Evolutionary conservation across 2,113 vertebrate species (phyloP).

Genomic region (Oreochromis niloticus): DNA sequence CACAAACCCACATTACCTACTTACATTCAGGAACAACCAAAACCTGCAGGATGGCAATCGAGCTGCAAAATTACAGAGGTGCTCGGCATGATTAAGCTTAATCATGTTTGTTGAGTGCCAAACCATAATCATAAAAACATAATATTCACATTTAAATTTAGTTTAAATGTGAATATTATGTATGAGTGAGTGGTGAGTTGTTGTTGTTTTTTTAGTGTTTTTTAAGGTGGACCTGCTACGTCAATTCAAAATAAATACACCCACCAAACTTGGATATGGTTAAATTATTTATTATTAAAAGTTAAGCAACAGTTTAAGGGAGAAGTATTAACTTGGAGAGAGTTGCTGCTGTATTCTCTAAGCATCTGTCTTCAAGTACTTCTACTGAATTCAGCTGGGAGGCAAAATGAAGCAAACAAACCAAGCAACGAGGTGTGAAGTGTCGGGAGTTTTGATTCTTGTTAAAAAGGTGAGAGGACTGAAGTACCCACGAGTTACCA

Average conservation of each 20-base stretch:
- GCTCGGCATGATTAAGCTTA: background rate
- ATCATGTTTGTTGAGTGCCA: background rate
- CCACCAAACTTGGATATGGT: background rate
- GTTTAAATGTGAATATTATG: background rate
- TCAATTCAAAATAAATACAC: background rate
- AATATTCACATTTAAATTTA: background rate
- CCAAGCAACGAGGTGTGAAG: background rate
- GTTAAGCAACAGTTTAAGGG: background rate
- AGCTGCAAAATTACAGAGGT: background rate
- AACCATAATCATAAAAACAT: background rate
- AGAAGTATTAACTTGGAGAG: background rate
- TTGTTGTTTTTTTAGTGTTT: background rate
- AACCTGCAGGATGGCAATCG: background rate
- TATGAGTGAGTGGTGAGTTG: background rate
- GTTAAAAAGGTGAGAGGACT: background rate
- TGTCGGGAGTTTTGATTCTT: background rate
- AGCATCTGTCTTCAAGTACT: background rate
- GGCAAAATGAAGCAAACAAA: background rate
- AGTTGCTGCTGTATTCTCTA: background rate
- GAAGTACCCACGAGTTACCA: background rate
- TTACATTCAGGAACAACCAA: background rate
- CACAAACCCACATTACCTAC: background rate
- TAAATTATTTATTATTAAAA: background rate
- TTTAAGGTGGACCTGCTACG: background rate
- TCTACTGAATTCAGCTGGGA: background rate